Base-by-base conservation (phyloP, 2,797 vertebrate species). In the Eutrigla gurnardus region DNA sequence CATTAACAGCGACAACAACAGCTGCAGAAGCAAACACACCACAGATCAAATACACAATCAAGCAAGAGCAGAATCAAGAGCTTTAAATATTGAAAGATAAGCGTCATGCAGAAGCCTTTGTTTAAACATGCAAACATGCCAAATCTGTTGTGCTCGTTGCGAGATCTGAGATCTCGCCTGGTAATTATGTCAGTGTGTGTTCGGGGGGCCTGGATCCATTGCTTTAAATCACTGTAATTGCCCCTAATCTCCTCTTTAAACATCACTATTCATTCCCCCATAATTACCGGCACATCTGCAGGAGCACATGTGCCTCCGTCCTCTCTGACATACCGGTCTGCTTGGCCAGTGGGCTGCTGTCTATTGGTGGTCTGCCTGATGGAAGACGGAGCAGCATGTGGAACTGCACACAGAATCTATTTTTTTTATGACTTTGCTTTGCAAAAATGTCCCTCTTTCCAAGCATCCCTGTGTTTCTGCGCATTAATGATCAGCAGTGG, bases 241-340 rank as follows among this genome's bases (percentile, higher is more conserved):
- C 68, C 87, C 84, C 82, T 88, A 88, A 92, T 92, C 85, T 90
- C 89, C 86, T 89, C 89, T 92, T 90, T 93, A 92, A 92, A 88
- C 89, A 92, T 91, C 85, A 85, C 86, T 81, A 89, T 92, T 91
- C 86, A 88, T 89, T 66, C 85, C 86, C 77, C 91, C 58, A 17
- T 91, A 92, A 94, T 94, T 93, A 94, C 91, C 90, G 83, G 90
- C 87, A 91, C 92, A 93, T 93, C 92, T 93, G 93, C 33, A 81
- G 67, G 49, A 75, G 77, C 86, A 77, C 87, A 87, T 73, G 75
- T 83, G 89, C 83, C 82, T 75, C 63, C 9, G n/a, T 84, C 85
- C 86, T 77, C 66, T 50, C 72, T 90, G 91, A 92, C 89, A 90
- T 25, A 25, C 91, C 87, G 42, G 66, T 61, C 70, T 49, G 64